Percentiles rank a stretch among this genome's conserved stretches.
phyloP scores from a whole-genome alignment of 2,797 vertebrate species.

The Chromobotia macracanthus region DNA sequence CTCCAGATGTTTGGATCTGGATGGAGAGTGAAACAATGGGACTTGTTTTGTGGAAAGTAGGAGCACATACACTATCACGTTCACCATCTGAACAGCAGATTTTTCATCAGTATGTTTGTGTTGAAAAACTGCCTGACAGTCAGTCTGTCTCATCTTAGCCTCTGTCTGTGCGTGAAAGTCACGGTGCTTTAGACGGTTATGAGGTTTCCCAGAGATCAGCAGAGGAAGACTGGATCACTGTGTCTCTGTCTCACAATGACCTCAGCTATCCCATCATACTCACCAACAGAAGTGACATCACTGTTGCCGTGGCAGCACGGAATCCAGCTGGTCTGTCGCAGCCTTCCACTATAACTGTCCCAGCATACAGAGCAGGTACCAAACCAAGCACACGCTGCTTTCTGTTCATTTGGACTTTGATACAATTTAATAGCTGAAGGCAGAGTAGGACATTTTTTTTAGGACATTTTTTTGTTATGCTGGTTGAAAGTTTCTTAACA shows the following conservation, averaged over 20 bases:
- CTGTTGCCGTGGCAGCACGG: slow-evolving; percentile 66
- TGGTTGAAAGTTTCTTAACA: too few relatives aligned
- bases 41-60: slow-evolving; percentile 76
- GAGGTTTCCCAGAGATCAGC: slow-evolving; percentile 69
- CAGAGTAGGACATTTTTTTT: too few relatives aligned
- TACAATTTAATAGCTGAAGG: too few relatives aligned
- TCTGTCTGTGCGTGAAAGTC: slow-evolving; percentile 68
- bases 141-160: slow-evolving; percentile 60
- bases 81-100: background rate
- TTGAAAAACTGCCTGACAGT: too few relatives aligned
- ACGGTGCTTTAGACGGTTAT: slow-evolving; percentile 69
- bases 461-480: too few relatives aligned
- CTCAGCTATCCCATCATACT: slow-evolving; percentile 62
- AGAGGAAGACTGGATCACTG: slow-evolving; percentile 58
- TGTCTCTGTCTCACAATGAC: slow-evolving; percentile 37
- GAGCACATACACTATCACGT: background rate
- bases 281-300: slow-evolving; percentile 56
- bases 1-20: slow-evolving; percentile 75
- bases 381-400: background rate
- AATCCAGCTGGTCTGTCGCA: slow-evolving; percentile 68
- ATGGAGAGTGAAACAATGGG: slow-evolving; percentile 66
- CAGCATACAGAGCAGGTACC: slow-evolving; percentile 65
- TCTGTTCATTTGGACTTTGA: too few relatives aligned
- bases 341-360: slow-evolving; percentile 62
- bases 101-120: too few relatives aligned